Evolutionary conservation across 2,888 invertebrate species (phyloP).

Genomic region (Drosophila fulvimacula): DNA sequence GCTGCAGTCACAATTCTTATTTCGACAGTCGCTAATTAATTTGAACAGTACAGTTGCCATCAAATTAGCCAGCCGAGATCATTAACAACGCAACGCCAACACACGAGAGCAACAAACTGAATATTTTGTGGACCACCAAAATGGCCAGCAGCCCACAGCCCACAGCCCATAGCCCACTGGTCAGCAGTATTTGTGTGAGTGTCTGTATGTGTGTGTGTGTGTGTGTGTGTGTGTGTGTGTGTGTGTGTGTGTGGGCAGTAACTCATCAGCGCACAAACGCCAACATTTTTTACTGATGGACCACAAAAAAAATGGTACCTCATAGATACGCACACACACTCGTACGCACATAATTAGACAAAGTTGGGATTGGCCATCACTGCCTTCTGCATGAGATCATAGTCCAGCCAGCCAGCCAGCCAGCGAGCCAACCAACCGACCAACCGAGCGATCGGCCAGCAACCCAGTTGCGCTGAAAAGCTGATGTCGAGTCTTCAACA

Average conservation of each 20-base stretch:
- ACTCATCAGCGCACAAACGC: conserved; percentile 47
- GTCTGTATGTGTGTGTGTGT: conserved; percentile 29
- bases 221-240: conserved; percentile 37
- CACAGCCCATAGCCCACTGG: conserved; percentile 31
- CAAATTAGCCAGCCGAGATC: conserved; percentile 45
- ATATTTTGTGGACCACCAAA: conserved; percentile 48
- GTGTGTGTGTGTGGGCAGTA: conserved; percentile 51
- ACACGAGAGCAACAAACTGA: conserved; percentile 20
- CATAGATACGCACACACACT: conserved; percentile 47
- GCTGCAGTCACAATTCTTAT: conserved; percentile 9
- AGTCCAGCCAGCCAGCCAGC: conserved; percentile 42
- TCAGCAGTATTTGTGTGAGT: conserved; percentile 22
- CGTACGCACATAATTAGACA: conserved; percentile 54
- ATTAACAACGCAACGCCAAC: conserved; percentile 69
- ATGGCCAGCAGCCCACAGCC: conserved; percentile 52
- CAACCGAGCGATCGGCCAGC: conserved; percentile 20
- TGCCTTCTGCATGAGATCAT: conserved; percentile 66
- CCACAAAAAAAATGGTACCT: conserved; percentile 49
- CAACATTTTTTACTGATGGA: conserved; percentile 59
- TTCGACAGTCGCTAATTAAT: conserved; percentile 47
- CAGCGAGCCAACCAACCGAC: conserved; percentile 11
- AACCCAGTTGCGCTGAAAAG: conserved; percentile 32
- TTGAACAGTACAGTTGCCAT: conserved; percentile 39
- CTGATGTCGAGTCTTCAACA: conserved; percentile 50
- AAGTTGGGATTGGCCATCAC: conserved; percentile 75